Base-by-base conservation (phyloP, 1,140 invertebrate genomes). In the Ostrea denselamellosa region DNA sequence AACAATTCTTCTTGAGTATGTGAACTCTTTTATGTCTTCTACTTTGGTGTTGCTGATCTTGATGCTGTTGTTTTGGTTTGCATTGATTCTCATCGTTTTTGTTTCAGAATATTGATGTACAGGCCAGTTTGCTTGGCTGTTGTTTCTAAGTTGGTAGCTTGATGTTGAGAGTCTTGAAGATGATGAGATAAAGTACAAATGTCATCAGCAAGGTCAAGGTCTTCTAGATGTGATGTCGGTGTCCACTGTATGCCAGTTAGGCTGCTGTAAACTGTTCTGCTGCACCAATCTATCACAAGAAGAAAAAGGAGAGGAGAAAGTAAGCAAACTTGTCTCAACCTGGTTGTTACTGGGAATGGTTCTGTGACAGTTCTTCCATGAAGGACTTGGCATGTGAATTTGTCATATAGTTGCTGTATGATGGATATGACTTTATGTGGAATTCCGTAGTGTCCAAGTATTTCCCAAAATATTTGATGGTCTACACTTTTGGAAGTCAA, bases 371-470 rank as follows among this genome's bases (percentile, higher is more conserved):
- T 85, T 22, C 58, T 44, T 14, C 2, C 28, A 14, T 62, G 84
- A 19, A 25, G 71, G n/a, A 86, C 85, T 86, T 86, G 85, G 25
- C 34, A 71, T 8, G 85, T 77, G 28, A 86, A 86, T 53, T 12
- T 19, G 8, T 81, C 52, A 54, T 86, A 86, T 3, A 86, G 7
- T 17, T 68, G 62, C n/a, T 34, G 56, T 7, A 81, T 54, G 10
- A 77, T 77, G 62, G 0, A 12, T n/a, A 81, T 28, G 8, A 81
- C 28, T 28, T 81, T 85, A 2, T 71, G 44, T 44, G 68, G 85
- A 8, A 86, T 87, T 90, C 92, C 91, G 91, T 58, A 93, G 56
- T 58, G 53, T 85, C 12, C 89, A 58, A 54, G 68, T 2, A 86
- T 77, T 51, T 86, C 25, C 85, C 85, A 77, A 10, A 81, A n/a